These are phyloP conservation scores for Drepana arcuata DNA, from an alignment of 1,140 invertebrate species.

Conservation along the genomic window DNA sequence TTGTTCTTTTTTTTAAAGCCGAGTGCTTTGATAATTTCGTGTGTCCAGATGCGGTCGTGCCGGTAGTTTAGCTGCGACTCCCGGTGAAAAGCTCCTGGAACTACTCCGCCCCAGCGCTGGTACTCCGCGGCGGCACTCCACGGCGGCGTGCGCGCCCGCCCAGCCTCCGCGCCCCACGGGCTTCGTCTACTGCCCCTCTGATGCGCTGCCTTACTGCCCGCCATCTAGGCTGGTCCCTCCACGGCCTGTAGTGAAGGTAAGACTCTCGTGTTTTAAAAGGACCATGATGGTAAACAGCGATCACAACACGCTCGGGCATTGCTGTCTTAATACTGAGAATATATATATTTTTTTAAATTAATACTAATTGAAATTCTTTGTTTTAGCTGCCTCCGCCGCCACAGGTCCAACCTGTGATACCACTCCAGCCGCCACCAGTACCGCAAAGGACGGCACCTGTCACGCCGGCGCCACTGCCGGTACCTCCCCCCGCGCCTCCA, in stretches of 20 bases:
- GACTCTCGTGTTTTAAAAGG: no score
- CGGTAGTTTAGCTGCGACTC: conserved; percentile 60
- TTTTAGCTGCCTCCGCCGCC: conserved; percentile 54
- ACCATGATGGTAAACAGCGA: no score
- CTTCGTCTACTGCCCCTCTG: conserved; percentile 66
- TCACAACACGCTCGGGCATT: conserved; percentile 5
- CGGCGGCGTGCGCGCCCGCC: conserved; percentile 49
- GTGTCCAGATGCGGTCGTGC: conserved; percentile 52
- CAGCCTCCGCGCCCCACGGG: conserved; percentile 40
- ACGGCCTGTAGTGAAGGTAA: conserved; percentile 37
- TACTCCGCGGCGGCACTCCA: conserved; percentile 57
- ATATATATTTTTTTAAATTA: background rate
- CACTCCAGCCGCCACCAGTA: conserved; percentile 41
- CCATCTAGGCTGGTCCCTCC: conserved; percentile 35
- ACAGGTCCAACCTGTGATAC: conserved; percentile 33
- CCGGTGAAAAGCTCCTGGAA: conserved; percentile 55
- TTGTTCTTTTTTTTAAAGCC: no score
- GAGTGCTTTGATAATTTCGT: no score
- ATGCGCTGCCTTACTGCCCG: conserved; percentile 67
- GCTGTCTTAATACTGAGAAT: background rate
- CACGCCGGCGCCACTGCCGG: conserved; percentile 35
- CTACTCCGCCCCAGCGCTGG: conserved; percentile 45
- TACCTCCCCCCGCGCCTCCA: conserved; percentile 41
- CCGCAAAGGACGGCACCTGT: conserved; percentile 39
- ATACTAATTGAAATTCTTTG: no score